These are phyloP conservation scores for Rhinolophus ferrumequinum DNA, from an alignment of 2,113 vertebrate species.

Conservation along the genomic window DNA sequence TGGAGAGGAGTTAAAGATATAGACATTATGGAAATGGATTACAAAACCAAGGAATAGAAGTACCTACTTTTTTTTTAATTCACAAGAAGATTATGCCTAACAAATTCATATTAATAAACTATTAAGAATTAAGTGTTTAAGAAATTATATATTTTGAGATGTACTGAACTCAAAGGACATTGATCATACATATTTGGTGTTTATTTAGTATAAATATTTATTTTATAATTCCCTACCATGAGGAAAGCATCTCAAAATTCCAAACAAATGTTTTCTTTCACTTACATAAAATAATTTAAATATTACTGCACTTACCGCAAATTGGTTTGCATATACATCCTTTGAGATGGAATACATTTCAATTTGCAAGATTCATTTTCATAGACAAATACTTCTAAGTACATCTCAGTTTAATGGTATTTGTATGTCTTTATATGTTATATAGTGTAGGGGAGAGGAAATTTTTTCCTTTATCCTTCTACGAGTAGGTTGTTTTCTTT, in stretches of 20 bases:
- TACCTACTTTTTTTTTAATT: background rate
- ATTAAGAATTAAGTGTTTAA: background rate
- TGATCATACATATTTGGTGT: background rate
- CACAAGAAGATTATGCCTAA: background rate
- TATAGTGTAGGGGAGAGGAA: background rate
- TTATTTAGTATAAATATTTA: background rate
- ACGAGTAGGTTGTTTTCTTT: background rate
- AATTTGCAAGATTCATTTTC: background rate
- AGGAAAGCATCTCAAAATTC: background rate
- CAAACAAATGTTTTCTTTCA: background rate
- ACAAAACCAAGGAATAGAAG: background rate
- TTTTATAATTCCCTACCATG: background rate
- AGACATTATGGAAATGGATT: background rate
- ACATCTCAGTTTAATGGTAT: background rate
- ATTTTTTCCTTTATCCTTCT: background rate
- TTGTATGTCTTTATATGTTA: background rate
- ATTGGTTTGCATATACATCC: background rate
- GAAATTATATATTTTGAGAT: background rate
- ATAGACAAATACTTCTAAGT: background rate
- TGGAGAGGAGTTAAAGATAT: background rate
- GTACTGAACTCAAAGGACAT: background rate
- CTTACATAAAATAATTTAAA: constrained; percentile 19
- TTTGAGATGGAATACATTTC: background rate
- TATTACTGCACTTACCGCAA: background rate
- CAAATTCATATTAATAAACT: constrained; percentile 3